These are phyloP conservation scores for Dolichomitus sp. DNA, from an alignment of 2,888 invertebrate genomes.

Conservation along the genomic window DNA sequence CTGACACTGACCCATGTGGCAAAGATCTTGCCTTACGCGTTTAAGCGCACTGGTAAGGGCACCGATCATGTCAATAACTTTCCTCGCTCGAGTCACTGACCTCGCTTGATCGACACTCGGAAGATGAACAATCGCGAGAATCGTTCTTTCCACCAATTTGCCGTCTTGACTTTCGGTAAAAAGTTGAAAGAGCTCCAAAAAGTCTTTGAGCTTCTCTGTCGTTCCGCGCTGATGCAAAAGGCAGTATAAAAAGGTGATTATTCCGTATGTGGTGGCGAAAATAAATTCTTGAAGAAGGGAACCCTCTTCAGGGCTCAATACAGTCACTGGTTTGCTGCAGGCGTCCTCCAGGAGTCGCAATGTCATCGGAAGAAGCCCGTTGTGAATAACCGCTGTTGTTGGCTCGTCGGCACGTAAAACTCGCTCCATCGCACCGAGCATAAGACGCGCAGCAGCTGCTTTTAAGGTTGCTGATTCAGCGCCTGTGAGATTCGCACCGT, in stretches of 20 bases:
- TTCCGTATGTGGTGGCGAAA: conserved; percentile 88
- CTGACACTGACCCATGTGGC: conserved; percentile 88
- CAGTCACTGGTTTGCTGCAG: conserved; percentile 78
- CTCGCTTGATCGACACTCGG: conserved; percentile 85
- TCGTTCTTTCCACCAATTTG: conserved; percentile 87
- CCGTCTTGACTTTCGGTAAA: conserved; percentile 89
- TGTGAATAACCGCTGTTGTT: conserved; percentile 88
- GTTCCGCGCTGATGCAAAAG: conserved; percentile 87
- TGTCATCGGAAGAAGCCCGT: conserved; percentile 89
- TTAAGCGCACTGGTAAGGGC: conserved; percentile 88
- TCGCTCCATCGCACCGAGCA: conserved; percentile 88
- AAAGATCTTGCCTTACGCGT: conserved; percentile 88
- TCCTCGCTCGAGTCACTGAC: conserved; percentile 86
- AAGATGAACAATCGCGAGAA: conserved; percentile 87
- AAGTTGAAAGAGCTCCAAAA: conserved; percentile 88
- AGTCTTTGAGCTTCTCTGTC: conserved; percentile 87
- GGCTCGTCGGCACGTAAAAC: conserved; percentile 88
- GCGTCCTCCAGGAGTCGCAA: conserved; percentile 88
- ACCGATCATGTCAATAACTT: conserved; percentile 88
- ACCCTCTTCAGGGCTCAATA: conserved; percentile 84
- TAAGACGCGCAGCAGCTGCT: conserved; percentile 88
- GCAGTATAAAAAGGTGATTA: conserved; percentile 89
- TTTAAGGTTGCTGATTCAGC: conserved; percentile 87
- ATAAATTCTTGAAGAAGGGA: conserved; percentile 88
- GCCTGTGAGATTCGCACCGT: conserved; percentile 83